phyloP scores from a whole-genome alignment of 1,140 invertebrate genomes.

The Sarcophaga peregrina region DNA sequence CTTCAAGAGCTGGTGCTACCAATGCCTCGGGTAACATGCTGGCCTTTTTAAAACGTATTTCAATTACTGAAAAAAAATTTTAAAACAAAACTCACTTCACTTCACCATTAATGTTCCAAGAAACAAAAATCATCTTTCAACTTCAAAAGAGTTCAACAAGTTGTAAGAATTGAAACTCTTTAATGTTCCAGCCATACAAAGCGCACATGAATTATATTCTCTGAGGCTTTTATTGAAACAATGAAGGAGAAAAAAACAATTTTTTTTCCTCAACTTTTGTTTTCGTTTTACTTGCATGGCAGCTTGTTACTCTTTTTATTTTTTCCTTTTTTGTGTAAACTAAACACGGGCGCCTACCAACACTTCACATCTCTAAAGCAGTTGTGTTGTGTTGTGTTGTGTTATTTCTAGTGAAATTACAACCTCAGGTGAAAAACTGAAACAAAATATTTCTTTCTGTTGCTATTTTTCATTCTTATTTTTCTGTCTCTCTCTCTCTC shows the following conservation, averaged over 20 bases:
- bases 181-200: not conserved
- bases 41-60: not conserved
- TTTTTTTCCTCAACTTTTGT: not conserved
- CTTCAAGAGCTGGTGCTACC: too few species aligned
- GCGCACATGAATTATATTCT: not conserved
- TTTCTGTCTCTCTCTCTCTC: too few species aligned
- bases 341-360: not conserved
- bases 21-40: too few species aligned
- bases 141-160: not conserved
- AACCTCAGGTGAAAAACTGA: not conserved
- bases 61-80: not conserved
- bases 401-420: conserved; percentile 6
- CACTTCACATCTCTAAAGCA: not conserved
- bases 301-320: not conserved
- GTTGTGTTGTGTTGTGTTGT: not conserved
- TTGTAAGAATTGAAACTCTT: not conserved
- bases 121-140: not conserved
- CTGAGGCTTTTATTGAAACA: not conserved
- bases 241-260: not conserved
- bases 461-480: not conserved
- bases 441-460: not conserved
- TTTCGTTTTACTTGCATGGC: not conserved
- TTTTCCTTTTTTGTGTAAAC: not conserved
- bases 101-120: not conserved
- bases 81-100: not conserved